Evolutionary conservation across 2,888 invertebrate species (phyloP).

Genomic region (Cheiracanthium punctorium): DNA sequence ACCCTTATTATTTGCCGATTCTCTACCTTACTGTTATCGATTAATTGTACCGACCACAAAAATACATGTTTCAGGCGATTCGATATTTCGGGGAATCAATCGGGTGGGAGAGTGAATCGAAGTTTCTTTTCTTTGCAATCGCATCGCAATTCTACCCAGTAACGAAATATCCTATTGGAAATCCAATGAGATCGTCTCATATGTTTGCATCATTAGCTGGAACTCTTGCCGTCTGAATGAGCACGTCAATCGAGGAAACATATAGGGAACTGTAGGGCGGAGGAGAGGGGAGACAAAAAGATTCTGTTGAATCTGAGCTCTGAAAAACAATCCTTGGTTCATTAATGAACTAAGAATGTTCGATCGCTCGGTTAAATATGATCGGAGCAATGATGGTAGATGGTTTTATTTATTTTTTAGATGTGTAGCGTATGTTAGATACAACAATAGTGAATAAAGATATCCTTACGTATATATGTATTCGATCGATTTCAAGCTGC

Average conservation of each 20-base stretch:
- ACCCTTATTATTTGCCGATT: background rate
- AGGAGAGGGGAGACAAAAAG: background rate
- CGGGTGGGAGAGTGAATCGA: background rate
- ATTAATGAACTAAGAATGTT: background rate
- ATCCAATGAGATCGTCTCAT: background rate
- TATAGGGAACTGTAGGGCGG: too few species aligned
- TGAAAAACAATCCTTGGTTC: conserved; percentile 2
- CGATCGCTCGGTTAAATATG: background rate
- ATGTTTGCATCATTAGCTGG: conserved; percentile 8
- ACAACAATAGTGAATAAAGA: too few species aligned
- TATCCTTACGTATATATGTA: too few species aligned
- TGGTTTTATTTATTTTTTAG: too few species aligned
- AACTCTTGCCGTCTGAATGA: background rate
- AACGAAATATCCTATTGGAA: background rate
- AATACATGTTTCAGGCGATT: background rate
- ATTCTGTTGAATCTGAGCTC: background rate
- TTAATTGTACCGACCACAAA: background rate
- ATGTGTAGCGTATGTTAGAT: too few species aligned
- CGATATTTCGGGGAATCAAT: background rate
- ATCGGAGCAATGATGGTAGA: background rate
- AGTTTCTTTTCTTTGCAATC: background rate
- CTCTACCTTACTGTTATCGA: background rate
- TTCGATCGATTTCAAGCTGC: too few species aligned
- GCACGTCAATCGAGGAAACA: background rate
- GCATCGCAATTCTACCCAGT: background rate